Evolutionary conservation across 2,888 invertebrate species (phyloP), one percentile per base, ranked within the genome.

Genomic region (Drosophila pullipes): DNA sequence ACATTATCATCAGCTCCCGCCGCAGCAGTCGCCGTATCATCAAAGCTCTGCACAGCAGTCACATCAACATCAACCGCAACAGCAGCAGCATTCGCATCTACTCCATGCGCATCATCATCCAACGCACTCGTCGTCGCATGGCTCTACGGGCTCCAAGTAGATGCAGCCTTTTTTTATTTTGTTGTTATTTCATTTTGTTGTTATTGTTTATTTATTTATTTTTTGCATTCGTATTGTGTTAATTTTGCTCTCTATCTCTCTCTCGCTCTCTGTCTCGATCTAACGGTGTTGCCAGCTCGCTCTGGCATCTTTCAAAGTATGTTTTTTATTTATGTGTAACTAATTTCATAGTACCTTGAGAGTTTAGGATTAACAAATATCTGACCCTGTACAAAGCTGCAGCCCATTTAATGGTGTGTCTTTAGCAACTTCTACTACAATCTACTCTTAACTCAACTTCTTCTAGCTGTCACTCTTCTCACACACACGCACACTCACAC

Each of bases 1-100:
- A 63, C 83, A 82, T 30, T 73, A 77, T 39, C 72, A 77, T 60
- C 80, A 79, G 47, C 58, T 68, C 39, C 59, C 74, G 33, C 50
- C 71, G 25, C 87, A 89, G 47, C 87, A 80, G 13, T 79, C 90
- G 33, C 81, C 85, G 18, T 85, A 85, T 71, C 87, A 87, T 58
- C 78, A 74, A 6, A 70, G 54, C 31, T n/a, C 83, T 10, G 54
- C 31, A 10, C 63, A 62, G 28, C 72, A 69, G n/a, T 39, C 57
- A 18, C 62, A 72, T 35, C 62, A 50, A 11, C 62, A 72, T 39
- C 62, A 49, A 10, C 69, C 47, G 9, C 72, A 62, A 18, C 69
- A 67, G 10, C 80, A 73, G 9, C 58, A 41, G 6, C 67, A 72
- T 37, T 35, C 61, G 22, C 76, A 73, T 39, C 30, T 35, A 7